Base-by-base conservation (phyloP, 2,113 vertebrate species). In the Lampris megalopsis region DNA sequence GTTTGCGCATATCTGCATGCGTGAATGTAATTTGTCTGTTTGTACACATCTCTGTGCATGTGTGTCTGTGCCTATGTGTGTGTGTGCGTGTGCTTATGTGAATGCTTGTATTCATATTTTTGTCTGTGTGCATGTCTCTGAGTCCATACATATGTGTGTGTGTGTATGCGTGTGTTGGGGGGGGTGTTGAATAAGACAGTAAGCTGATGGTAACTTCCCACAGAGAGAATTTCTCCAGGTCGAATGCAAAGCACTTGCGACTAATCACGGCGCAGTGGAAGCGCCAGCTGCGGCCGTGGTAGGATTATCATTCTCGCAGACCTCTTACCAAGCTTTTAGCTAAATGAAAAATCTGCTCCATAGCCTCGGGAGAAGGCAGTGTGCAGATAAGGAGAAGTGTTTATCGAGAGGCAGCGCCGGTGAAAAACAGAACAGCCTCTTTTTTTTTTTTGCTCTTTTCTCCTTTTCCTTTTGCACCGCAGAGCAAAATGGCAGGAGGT, bases 171-270 rank as follows among this genome's bases (percentile, higher is more conserved):
- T 6, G 56, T 61, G 47, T 11, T 38, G 53, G 37, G 36, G 60
- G 86, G 83, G 68, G 71, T 45, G 73, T 94, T 92, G 94, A 95
- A 82, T 85, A 74, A 98, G 96, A 97, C 97, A 96, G 97, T 97
- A 96, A 98, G 97, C 96, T 96, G 96, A 98, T 98, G 97, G 97
- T 97, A 96, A 97, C 96, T 95, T 97, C 97, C 98, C 96, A 98
- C 98, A 96, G 98, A 95, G 97, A 97, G 96, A 97, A 98, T 98
- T 99, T 99, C 97, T 99, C 96, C 97, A 99, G 98, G 98, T 99
- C 97, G 96, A 97, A 97, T 97, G 97, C 96, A 97, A 98, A 98
- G 96, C 94, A 94, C 95, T 89, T 95, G 95, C 94, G 84, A 97
- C 97, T 98, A 99, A 99, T 99, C 97, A 98, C 97, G 89, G 95